These are phyloP conservation scores for Polyploca ridens DNA, from an alignment of 2,888 invertebrate species.

Conservation along the genomic window DNA sequence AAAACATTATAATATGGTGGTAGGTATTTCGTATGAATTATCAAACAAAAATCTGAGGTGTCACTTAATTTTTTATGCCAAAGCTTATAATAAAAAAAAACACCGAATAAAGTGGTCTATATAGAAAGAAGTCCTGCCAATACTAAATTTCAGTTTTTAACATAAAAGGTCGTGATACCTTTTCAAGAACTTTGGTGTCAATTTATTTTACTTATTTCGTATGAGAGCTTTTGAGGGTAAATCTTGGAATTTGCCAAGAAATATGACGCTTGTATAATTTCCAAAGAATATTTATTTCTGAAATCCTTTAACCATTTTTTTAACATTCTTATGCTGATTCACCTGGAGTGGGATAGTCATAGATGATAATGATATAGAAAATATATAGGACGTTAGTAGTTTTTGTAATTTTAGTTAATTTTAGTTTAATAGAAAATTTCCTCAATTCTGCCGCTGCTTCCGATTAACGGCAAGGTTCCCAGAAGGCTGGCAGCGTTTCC, in stretches of 20 bases:
- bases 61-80: neutral
- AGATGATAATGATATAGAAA: neutral
- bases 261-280: neutral
- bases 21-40: neutral
- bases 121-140: neutral
- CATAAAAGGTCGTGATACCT: slow-evolving; percentile 9
- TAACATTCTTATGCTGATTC: neutral
- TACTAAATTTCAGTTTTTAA: slow-evolving; percentile 6
- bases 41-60: neutral
- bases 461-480: too few relatives aligned
- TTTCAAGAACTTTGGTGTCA: slow-evolving; percentile 30
- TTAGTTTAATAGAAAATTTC: too few relatives aligned
- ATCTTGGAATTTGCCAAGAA: slow-evolving; percentile 9
- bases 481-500: too few relatives aligned
- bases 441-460: too few relatives aligned
- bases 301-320: neutral
- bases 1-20: too few relatives aligned
- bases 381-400: too few relatives aligned
- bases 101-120: neutral
- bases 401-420: too few relatives aligned
- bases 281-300: neutral
- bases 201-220: slow-evolving; percentile 26
- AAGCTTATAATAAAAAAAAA: neutral
- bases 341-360: neutral
- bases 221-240: slow-evolving; percentile 6